These are phyloP conservation scores for Chaetodon trifasciatus DNA, from an alignment of 2,797 vertebrate genomes.

Conservation along the genomic window DNA sequence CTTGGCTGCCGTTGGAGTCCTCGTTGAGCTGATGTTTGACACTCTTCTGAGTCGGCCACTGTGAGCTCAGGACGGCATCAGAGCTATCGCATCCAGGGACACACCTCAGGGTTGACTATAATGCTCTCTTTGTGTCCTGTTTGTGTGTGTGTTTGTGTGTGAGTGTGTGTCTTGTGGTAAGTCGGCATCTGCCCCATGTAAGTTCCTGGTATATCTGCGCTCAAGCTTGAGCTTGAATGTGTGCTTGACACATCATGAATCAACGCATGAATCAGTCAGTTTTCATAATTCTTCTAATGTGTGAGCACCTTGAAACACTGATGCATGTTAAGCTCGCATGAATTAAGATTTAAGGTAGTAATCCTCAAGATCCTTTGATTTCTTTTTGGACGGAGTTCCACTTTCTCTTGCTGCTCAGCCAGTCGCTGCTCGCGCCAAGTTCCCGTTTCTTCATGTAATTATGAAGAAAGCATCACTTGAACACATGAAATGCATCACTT, in stretches of 20 bases:
- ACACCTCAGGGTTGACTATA: not conserved
- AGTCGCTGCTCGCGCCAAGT: not conserved
- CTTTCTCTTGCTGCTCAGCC: not conserved
- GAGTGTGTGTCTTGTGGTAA: too few species aligned
- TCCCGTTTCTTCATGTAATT: not conserved
- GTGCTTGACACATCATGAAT: not conserved
- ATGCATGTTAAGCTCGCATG: not conserved
- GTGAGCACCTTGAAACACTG: not conserved
- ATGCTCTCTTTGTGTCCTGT: not conserved
- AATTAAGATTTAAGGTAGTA: not conserved
- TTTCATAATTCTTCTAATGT: not conserved
- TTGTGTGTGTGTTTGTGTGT: too few species aligned
- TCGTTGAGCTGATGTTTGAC: conserved; percentile 5
- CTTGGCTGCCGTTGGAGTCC: not conserved
- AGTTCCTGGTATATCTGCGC: not conserved
- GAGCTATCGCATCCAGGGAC: not conserved
- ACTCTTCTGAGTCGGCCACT: not conserved
- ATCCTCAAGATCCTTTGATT: not conserved
- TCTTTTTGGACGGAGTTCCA: too few species aligned
- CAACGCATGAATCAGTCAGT: not conserved
- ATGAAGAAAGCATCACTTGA: not conserved
- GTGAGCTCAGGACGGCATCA: not conserved
- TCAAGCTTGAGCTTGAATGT: not conserved
- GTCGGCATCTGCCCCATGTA: not conserved
- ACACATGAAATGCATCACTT: not conserved